These are phyloP conservation scores for Torymus texanus DNA, from an alignment of 2,888 invertebrate species.

Conservation along the genomic window DNA sequence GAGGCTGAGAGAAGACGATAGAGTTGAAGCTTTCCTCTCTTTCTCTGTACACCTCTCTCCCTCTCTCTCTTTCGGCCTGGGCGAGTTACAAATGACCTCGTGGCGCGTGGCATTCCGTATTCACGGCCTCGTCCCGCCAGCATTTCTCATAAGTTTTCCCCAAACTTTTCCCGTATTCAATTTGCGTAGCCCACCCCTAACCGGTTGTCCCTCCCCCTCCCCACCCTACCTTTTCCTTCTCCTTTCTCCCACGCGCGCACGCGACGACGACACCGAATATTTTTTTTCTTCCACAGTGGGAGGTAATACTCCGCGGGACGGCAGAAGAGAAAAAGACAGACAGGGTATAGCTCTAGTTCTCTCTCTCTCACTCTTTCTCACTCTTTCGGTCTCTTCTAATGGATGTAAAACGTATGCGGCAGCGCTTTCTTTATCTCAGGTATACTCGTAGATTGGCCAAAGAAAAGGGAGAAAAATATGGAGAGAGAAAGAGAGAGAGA, in stretches of 20 bases:
- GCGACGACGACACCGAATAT: constrained; percentile 19
- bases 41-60: not conserved
- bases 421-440: constrained; percentile 16
- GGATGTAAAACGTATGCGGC: constrained; percentile 59
- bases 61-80: constrained; percentile 1
- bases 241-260: not conserved
- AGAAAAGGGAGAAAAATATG: not conserved
- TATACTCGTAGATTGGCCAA: not conserved
- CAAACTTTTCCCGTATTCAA: constrained; percentile 66
- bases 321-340: not conserved
- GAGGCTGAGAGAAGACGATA: no score
- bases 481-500: no score
- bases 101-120: constrained; percentile 62
- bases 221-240: not conserved
- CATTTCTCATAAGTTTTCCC: constrained; percentile 65
- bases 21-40: no score
- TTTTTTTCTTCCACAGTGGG: constrained; percentile 10
- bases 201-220: not conserved
- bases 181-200: constrained; percentile 60
- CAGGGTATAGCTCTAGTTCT: not conserved
- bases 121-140: constrained; percentile 62
- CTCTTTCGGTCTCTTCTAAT: constrained; percentile 33
- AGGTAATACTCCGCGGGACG: constrained; percentile 3
- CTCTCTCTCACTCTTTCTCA: not conserved
- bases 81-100: constrained; percentile 59